A percentile compares a stretch with the other conserved stretches of the same genome.
These are phyloP conservation scores for Erythrolamprus reginae DNA, from an alignment of 2,113 vertebrate genomes.

Conservation along the genomic window DNA sequence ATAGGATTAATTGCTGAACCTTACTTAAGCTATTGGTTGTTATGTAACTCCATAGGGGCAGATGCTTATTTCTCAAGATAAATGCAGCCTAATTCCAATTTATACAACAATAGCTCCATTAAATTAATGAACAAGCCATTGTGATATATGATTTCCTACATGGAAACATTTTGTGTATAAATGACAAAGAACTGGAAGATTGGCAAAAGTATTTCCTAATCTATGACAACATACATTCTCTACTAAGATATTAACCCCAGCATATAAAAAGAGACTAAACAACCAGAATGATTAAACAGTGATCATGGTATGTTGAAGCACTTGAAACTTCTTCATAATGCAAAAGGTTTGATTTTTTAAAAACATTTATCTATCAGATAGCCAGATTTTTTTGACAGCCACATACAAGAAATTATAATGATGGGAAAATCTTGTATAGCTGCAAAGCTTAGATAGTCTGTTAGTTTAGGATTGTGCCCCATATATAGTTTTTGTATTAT, in stretches of 20 bases:
- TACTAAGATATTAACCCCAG: neutral
- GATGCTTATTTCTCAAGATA: neutral
- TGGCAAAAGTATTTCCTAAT: neutral
- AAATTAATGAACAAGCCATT: neutral
- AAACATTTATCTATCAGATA: conserved; percentile 49
- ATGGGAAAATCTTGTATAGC: conserved; percentile 46
- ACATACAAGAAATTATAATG: conserved; percentile 42
- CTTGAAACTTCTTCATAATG: conserved; percentile 25
- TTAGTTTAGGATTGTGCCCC: conserved; percentile 47
- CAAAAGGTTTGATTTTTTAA: conserved; percentile 42
- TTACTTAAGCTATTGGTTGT: neutral
- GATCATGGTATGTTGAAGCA: neutral
- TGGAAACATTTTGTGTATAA: neutral
- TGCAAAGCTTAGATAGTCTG: conserved; percentile 40
- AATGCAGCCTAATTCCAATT: neutral
- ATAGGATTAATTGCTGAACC: neutral
- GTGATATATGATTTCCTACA: neutral
- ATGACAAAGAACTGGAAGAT: neutral
- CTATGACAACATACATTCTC: neutral
- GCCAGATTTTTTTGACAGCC: conserved; percentile 47
- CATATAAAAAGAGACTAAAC: neutral
- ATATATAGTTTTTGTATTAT: conserved; percentile 39
- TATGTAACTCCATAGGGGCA: neutral
- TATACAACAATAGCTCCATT: neutral
- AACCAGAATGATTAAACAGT: neutral